Evolutionary conservation across 2,113 vertebrate species (phyloP).

Genomic region (Sylvietta virens): DNA sequence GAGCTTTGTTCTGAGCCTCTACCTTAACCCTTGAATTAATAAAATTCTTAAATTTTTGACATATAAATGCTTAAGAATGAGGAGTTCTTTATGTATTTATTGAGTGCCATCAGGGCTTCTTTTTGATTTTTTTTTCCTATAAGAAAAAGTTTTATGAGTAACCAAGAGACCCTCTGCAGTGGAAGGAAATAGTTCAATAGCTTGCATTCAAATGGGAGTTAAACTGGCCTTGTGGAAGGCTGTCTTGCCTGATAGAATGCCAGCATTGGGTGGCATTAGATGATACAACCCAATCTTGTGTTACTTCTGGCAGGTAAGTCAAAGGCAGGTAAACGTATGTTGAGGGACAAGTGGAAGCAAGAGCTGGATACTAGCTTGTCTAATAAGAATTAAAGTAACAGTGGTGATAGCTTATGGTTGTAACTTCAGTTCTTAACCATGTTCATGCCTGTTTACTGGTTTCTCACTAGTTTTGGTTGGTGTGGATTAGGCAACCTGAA

Average conservation of each 20-base stretch:
- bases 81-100: neutral
- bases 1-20: neutral
- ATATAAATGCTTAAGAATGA: neutral
- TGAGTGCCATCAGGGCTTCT: neutral
- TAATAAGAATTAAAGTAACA: neutral
- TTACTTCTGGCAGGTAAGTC: neutral
- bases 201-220: neutral
- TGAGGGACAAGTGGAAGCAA: neutral
- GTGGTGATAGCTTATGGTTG: neutral
- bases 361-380: neutral
- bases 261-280: neutral
- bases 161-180: neutral
- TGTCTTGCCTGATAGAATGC: neutral
- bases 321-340: neutral
- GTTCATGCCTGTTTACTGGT: neutral
- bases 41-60: neutral
- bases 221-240: neutral
- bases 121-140: neutral
- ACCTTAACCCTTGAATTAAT: neutral
- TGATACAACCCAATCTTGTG: neutral
- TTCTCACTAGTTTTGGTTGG: neutral
- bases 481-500: neutral
- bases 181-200: neutral
- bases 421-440: neutral
- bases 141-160: neutral